Conservation (phyloP, 23 tunicate genomes). For the Styela clava region DNA sequence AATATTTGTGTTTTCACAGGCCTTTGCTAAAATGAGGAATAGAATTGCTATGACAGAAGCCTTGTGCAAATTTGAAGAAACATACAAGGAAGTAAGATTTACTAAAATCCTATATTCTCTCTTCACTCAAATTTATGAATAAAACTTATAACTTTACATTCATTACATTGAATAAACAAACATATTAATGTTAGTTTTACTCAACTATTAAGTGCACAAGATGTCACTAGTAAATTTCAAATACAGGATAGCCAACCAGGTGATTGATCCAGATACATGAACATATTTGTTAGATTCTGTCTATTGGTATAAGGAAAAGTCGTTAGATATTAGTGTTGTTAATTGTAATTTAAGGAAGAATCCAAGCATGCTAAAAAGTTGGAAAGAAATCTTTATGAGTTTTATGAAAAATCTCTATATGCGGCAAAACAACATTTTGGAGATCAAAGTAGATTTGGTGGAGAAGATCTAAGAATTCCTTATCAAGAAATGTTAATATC, state of each 20-base stretch:
- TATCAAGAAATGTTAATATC: not conserved
- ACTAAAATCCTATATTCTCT: no score
- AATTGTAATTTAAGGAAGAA: not conserved
- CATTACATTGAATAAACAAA: no score
- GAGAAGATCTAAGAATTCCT: not conserved
- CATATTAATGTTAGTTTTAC: no score
- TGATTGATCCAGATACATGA: no score
- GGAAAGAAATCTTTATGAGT: not conserved
- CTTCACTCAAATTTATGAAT: no score
- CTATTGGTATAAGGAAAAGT: no score
- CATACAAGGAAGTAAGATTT: not conserved
- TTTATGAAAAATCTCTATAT: not conserved
- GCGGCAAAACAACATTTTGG: not conserved
- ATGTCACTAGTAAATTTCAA: no score
- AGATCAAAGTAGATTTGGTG: not conserved
- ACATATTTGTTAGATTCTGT: no score
- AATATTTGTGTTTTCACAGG: not conserved
- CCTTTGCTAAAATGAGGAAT: slow-evolving; percentile 4
- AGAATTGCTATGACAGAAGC: not conserved
- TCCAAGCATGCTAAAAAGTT: not conserved
- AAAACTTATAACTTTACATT: no score
- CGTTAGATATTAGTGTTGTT: no score
- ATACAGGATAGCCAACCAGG: no score
- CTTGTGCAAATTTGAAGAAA: not conserved
- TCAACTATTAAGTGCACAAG: no score